A percentile compares a stretch with the other conserved stretches of the same genome.
These are phyloP conservation scores for Orthonevra nobilis DNA, from an alignment of 2,888 invertebrate species.

Conservation along the genomic window DNA sequence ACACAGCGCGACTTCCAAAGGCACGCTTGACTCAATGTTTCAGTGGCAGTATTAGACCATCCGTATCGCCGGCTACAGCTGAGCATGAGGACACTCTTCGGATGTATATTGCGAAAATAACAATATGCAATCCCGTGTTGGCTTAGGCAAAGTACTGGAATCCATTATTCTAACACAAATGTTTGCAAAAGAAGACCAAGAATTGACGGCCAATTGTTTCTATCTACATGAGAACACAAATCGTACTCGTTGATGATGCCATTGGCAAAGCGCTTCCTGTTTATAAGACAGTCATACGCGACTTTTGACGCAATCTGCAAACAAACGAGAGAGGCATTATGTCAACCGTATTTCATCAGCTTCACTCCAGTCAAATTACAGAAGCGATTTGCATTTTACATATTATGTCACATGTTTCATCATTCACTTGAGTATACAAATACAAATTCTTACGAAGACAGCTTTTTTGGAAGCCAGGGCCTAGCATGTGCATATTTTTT, in stretches of 20 bases:
- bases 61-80: slow-evolving; percentile 44
- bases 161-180: slow-evolving; percentile 66
- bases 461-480: no score
- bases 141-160: slow-evolving; percentile 63
- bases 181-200: slow-evolving; percentile 28
- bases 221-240: slow-evolving; percentile 43
- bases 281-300: no score
- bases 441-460: no score
- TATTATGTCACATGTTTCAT: no score
- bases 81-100: background rate
- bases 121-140: slow-evolving; percentile 63
- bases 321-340: no score
- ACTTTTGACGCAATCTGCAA: no score
- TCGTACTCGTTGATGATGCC: slow-evolving; percentile 3
- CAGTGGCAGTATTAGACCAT: slow-evolving; percentile 63
- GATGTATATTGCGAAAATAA: slow-evolving; percentile 50
- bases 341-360: no score
- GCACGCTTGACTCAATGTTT: slow-evolving; percentile 60
- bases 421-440: no score
- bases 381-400: no score
- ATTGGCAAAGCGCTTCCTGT: no score
- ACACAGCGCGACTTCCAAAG: slow-evolving; percentile 47
- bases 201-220: slow-evolving; percentile 61
- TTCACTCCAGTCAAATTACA: no score
- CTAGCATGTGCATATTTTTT: no score